A percentile compares a stretch with the other conserved stretches of the same genome.
Conservation (phyloP, 2,888 invertebrate genomes). For the Nowickia ferox region DNA sequence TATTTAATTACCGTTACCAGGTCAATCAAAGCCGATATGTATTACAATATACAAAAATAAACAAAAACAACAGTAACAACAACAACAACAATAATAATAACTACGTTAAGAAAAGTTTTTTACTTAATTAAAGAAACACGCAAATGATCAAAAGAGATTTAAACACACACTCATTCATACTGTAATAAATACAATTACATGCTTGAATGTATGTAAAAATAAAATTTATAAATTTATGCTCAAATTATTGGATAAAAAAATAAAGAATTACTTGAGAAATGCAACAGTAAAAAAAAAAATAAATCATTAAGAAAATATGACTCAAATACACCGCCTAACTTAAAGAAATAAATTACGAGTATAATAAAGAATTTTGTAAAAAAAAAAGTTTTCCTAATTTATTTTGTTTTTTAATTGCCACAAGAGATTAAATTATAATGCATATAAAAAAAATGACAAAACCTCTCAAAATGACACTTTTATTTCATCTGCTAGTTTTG, state of each 20-base stretch:
- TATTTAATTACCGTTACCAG: constrained; percentile 67
- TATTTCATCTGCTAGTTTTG: constrained; percentile 64
- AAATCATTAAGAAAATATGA: constrained; percentile 4
- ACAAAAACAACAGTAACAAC: constrained; percentile 28
- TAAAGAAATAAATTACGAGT: not conserved
- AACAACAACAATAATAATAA: constrained; percentile 20
- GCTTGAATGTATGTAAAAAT: not conserved
- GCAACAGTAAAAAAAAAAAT: not conserved
- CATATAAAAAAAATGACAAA: constrained; percentile 51
- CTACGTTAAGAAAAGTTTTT: not conserved
- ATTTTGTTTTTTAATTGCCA: constrained; percentile 24
- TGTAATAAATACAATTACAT: not conserved
- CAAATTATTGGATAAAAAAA: not conserved
- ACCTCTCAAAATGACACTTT: constrained; percentile 54
- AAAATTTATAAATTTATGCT: constrained; percentile 20
- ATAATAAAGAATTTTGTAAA: constrained; percentile 10
- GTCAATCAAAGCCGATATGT: constrained; percentile 57
- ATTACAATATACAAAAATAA: constrained; percentile 46
- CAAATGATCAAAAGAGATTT: constrained; percentile 15
- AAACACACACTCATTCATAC: not conserved
- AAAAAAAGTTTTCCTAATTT: not conserved
- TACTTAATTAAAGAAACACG: constrained; percentile 52
- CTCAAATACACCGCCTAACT: constrained; percentile 23
- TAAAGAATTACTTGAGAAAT: constrained; percentile 13
- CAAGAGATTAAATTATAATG: constrained; percentile 24